Base-by-base conservation (phyloP, 2,888 invertebrate species). In the Lymantria monacha region DNA sequence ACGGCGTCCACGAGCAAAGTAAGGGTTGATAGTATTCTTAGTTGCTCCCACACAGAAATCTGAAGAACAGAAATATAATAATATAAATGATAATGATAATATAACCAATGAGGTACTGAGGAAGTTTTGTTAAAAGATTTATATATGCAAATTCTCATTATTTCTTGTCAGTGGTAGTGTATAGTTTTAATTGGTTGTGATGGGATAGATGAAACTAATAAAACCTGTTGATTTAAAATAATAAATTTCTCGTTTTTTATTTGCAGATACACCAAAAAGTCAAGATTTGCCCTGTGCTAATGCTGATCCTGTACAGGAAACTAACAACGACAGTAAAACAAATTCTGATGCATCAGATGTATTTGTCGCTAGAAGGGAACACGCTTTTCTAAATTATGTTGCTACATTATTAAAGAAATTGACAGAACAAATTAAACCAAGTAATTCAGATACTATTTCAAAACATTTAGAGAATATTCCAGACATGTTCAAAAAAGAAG, bases 401-500 rank as follows among this genome's bases (percentile, higher is more conserved):
- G 47, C 42, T 7, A 79, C 74, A 61, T 53, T 85, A 50, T 54
- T 71, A 37, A 76, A 65, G 54, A 56, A 85, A 12, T 68, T 62
- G 44, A 74, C 57, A 9, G 72, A 83, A 53, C 66, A 63, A 43
- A 46, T 60, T 1, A 79, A 66, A 58, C 61, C 70, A 1, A 59
- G 57, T 49, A 55, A 70, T 49, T 48, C 54, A 15, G 66, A 64
- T 54, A 61, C 37, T 9, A 37, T 76, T 7, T 63, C 74, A 30
- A 70, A 68, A 43, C 55, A 48, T 60, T 85, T 86, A 46, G 68
- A 76, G 42, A 66, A 64, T 48, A 47, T 89, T 38, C 85, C 88
- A 15, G 79, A 84, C 49, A 60, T 85, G n/a, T 72, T 64, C 14
- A 65, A 74, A 43, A 72, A 78, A 53, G 61, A 69, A 30, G 48